Conservation (phyloP, 2,888 invertebrate genomes). For the Pelosia muscerda region DNA sequence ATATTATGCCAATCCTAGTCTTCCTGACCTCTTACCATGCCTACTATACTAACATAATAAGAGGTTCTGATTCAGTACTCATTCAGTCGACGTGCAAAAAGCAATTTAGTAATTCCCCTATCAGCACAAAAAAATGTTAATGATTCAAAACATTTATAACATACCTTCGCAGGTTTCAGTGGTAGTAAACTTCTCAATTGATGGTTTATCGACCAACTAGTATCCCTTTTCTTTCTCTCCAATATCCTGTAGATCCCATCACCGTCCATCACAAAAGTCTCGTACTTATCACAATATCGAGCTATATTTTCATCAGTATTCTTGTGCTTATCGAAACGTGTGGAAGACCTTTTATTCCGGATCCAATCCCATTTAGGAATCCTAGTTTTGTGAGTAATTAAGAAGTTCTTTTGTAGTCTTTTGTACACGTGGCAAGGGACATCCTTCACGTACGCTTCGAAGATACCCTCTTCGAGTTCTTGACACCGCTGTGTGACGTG, state of each 20-base stretch:
- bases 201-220: slow-evolving; percentile 37
- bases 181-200: slow-evolving; percentile 57
- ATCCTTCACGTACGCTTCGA: slow-evolving; percentile 56
- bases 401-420: slow-evolving; percentile 46
- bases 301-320: slow-evolving; percentile 7
- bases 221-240: slow-evolving; percentile 49
- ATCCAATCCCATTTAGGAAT: slow-evolving; percentile 60
- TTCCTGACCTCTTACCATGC: too few species aligned
- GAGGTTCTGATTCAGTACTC: too few species aligned
- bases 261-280: slow-evolving; percentile 55
- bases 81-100: too few species aligned
- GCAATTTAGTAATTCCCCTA: too few species aligned
- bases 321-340: slow-evolving; percentile 13
- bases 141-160: slow-evolving; percentile 20
- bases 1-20: too few species aligned
- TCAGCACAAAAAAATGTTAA: too few species aligned
- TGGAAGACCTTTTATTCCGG: slow-evolving; percentile 56
- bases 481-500: slow-evolving; percentile 47
- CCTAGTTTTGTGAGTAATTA: slow-evolving; percentile 38
- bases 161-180: slow-evolving; percentile 53
- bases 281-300: slow-evolving; percentile 43
- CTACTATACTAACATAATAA: too few species aligned
- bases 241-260: slow-evolving; percentile 61
- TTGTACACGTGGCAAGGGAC: slow-evolving; percentile 59
- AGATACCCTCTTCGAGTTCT: slow-evolving; percentile 37